Evolutionary conservation across 2,113 vertebrate species (phyloP).

Genomic region (Calonectris borealis): DNA sequence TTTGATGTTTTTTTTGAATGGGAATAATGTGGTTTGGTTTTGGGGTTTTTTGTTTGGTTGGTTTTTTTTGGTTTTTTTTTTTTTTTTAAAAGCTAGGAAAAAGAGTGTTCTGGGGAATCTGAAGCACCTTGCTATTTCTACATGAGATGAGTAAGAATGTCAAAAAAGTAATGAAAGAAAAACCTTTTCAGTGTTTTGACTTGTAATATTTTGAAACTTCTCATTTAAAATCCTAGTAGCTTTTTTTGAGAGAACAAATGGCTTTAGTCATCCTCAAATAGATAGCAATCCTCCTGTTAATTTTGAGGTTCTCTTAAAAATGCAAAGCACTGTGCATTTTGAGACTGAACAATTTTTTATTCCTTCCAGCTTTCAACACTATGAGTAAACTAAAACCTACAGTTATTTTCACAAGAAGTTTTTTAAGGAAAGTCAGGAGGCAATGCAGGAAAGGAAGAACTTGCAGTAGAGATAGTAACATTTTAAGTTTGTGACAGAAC

Average conservation of each 20-base stretch:
- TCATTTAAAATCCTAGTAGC: background rate
- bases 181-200: background rate
- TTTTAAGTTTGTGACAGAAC: background rate
- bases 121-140: background rate
- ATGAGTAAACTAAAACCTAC: background rate
- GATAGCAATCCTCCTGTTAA: background rate
- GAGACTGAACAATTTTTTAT: background rate
- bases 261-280: background rate
- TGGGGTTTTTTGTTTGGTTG: too few relatives aligned
- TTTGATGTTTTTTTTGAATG: background rate
- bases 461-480: background rate
- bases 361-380: background rate
- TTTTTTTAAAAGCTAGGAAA: background rate
- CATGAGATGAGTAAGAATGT: background rate
- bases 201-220: background rate
- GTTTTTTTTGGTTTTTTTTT: background rate
- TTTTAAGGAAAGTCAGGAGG: background rate
- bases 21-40: background rate
- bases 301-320: background rate
- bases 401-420: background rate
- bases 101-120: background rate
- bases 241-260: background rate
- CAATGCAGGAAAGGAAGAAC: background rate
- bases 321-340: background rate
- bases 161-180: background rate